Evolutionary conservation across 2,888 invertebrate genomes (phyloP).

Genomic region (Matsumyia berberina): DNA sequence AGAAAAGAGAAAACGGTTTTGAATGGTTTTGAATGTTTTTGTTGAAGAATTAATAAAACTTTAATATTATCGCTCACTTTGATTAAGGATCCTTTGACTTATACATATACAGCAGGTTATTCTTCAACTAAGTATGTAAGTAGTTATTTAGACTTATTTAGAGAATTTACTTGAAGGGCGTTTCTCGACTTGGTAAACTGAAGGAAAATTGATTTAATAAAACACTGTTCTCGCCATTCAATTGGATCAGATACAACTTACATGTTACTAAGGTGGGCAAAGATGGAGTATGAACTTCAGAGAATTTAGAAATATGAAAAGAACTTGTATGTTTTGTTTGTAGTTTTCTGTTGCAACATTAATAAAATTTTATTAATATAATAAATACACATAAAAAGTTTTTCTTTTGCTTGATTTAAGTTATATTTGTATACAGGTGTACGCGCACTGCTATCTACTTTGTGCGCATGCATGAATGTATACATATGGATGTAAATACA

Average conservation of each 20-base stretch:
- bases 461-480: not conserved
- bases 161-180: too few relatives aligned
- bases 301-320: too few relatives aligned
- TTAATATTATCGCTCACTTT: not conserved
- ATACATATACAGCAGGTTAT: too few relatives aligned
- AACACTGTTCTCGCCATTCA: too few relatives aligned
- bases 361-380: slow-evolving; percentile 78
- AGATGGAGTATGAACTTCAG: too few relatives aligned
- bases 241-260: too few relatives aligned
- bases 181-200: too few relatives aligned
- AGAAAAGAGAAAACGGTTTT: slow-evolving; percentile 5
- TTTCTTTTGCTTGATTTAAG: slow-evolving; percentile 39
- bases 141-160: too few relatives aligned
- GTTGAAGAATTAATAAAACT: not conserved
- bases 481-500: slow-evolving; percentile 7
- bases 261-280: too few relatives aligned
- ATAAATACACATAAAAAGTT: slow-evolving; percentile 77
- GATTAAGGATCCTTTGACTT: too few relatives aligned
- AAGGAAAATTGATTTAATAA: too few relatives aligned
- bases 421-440: slow-evolving; percentile 30
- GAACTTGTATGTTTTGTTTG: not conserved
- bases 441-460: slow-evolving; percentile 1
- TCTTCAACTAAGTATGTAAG: too few relatives aligned
- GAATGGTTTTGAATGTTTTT: not conserved
- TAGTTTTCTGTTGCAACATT: slow-evolving; percentile 70